Conservation (phyloP, 2,113 vertebrate genomes). For the Seriola rivoliana region DNA sequence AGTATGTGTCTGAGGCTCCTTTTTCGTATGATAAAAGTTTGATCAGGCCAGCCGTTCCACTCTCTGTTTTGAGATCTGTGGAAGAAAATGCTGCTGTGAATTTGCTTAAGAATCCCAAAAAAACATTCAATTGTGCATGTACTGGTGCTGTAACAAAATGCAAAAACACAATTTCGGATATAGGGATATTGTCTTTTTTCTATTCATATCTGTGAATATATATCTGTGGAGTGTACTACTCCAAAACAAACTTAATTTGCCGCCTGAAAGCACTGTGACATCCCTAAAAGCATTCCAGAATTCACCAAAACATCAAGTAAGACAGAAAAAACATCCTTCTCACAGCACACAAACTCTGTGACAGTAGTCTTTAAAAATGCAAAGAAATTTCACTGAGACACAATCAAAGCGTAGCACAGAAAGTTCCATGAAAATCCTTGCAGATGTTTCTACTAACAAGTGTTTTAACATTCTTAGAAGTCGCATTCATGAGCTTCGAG, state of each 20-base stretch:
- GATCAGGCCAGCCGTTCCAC: background rate
- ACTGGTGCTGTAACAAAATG: constrained; percentile 9
- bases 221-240: background rate
- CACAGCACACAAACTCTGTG: constrained; percentile 5
- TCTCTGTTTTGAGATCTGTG: constrained; percentile 9
- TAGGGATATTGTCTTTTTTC: background rate
- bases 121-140: background rate
- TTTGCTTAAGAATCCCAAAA: background rate
- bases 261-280: constrained; percentile 28
- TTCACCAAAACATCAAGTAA: constrained; percentile 22
- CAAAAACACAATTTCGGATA: background rate
- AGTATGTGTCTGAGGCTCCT: background rate
- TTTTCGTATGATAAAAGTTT: constrained; percentile 12
- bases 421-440: constrained; percentile 8
- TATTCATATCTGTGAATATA: background rate
- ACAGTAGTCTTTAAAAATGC: constrained; percentile 31
- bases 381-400: constrained; percentile 27
- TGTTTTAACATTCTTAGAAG: constrained; percentile 18
- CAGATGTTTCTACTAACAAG: constrained; percentile 30
- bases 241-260: constrained; percentile 38
- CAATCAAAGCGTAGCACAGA: background rate
- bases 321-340: constrained; percentile 9
- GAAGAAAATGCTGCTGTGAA: background rate
- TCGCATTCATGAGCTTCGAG: constrained; percentile 1
- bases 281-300: constrained; percentile 8